These are phyloP conservation scores for Triplophysa yarkandensis DNA, from an alignment of 2,797 vertebrate genomes.

Conservation along the genomic window DNA sequence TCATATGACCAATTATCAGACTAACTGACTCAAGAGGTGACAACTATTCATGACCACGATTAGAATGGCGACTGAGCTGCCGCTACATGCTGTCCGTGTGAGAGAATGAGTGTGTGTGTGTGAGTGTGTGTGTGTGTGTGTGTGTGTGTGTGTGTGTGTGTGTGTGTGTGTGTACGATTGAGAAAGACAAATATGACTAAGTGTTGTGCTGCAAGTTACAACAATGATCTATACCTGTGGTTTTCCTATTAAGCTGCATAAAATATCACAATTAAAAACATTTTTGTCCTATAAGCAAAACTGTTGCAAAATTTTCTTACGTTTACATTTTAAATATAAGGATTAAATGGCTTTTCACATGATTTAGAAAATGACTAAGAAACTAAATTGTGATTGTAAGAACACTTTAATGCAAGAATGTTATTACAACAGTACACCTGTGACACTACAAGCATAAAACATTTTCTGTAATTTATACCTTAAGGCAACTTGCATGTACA, in stretches of 20 bases:
- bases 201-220: constrained; percentile 13
- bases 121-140: constrained; percentile 21
- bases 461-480: constrained; percentile 1
- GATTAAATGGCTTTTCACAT: background rate
- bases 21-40: constrained; percentile 25
- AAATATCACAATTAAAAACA: background rate
- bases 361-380: background rate
- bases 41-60: constrained; percentile 35
- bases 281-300: background rate
- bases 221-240: constrained; percentile 2
- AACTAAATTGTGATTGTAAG: background rate
- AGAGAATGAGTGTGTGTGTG: constrained; percentile 18
- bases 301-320: background rate
- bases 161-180: no score
- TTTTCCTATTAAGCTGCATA: background rate
- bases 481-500: background rate
- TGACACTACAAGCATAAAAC: background rate
- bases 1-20: constrained; percentile 20
- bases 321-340: background rate
- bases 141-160: constrained; percentile 29
- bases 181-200: constrained; percentile 12
- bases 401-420: background rate
- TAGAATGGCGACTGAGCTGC: constrained; percentile 34
- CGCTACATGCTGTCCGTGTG: constrained; percentile 32
- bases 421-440: background rate